These are phyloP conservation scores for Eolophus roseicapilla DNA, from an alignment of 2,113 vertebrate genomes.

Conservation along the genomic window DNA sequence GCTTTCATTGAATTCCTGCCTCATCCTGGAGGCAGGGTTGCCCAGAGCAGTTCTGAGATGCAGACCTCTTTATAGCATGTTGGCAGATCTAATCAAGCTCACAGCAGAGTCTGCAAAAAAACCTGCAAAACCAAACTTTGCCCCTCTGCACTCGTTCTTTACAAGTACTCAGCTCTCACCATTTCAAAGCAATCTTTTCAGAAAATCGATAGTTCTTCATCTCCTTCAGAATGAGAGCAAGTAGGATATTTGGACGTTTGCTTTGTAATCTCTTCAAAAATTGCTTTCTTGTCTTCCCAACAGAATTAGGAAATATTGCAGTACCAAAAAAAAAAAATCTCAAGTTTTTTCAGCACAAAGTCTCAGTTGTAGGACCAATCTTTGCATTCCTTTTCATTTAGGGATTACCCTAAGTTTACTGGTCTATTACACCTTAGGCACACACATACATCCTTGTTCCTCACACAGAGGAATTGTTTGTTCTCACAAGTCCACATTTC, in stretches of 20 bases:
- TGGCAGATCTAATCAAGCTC: conserved; percentile 62
- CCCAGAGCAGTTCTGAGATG: neutral
- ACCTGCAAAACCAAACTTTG: conserved; percentile 36
- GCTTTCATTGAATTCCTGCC: conserved; percentile 6
- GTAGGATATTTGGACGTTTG: conserved; percentile 61
- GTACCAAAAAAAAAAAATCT: neutral
- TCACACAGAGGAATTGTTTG: neutral
- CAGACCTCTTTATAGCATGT: conserved; percentile 41
- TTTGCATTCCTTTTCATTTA: conserved; percentile 39
- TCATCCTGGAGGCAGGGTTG: neutral
- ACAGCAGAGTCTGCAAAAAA: neutral
- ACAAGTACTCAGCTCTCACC: conserved; percentile 53
- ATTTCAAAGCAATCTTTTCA: conserved; percentile 69
- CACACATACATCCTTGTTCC: neutral
- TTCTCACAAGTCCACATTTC: neutral
- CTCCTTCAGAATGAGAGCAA: conserved; percentile 63
- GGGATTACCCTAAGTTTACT: conserved; percentile 15
- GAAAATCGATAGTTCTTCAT: conserved; percentile 72
- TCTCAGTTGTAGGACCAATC: conserved; percentile 8
- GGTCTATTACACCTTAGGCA: conserved; percentile 36
- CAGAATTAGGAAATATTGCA: conserved; percentile 64
- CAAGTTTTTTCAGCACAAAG: neutral
- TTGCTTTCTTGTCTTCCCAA: conserved; percentile 66
- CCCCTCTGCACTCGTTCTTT: conserved; percentile 39
- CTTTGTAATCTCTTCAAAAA: conserved; percentile 69